phyloP scores from a whole-genome alignment of 2,888 invertebrate genomes.

The Heliconius ethilla region DNA sequence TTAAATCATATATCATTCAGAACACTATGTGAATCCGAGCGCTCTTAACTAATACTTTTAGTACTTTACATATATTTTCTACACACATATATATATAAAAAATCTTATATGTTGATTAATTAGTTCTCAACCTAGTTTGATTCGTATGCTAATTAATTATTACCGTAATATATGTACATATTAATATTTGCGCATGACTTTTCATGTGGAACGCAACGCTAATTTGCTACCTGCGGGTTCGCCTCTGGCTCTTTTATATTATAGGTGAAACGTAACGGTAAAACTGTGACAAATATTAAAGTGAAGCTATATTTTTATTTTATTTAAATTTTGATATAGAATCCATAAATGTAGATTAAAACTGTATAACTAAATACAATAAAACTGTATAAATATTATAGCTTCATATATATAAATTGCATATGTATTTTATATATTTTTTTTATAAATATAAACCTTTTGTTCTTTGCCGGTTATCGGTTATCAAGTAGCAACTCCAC shows the following conservation, averaged over 20 bases:
- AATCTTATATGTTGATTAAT: constrained; percentile 3
- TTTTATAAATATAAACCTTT: not conserved
- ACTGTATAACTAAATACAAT: too few relatives aligned
- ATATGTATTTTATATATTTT: too few relatives aligned
- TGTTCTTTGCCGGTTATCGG: not conserved
- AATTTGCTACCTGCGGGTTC: constrained; percentile 22
- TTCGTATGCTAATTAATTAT: constrained; percentile 22
- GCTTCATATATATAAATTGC: too few relatives aligned
- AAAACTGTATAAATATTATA: too few relatives aligned
- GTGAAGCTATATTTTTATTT: not conserved
- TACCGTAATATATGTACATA: constrained; percentile 21
- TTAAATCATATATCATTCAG: not conserved
- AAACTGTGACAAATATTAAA: not conserved
- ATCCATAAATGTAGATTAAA: not conserved
- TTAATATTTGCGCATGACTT: constrained; percentile 9
- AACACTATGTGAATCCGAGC: not conserved
- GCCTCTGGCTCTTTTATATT: constrained; percentile 17
- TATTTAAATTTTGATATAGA: not conserved
- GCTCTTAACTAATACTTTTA: not conserved
- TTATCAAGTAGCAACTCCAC: not conserved
- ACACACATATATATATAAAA: not conserved
- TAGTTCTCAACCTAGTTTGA: constrained; percentile 15
- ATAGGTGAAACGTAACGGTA: not conserved
- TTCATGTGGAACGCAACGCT: constrained; percentile 18
- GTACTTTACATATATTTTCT: not conserved